Evolutionary conservation across 2,888 invertebrate species (phyloP).

Genomic region (Drosophila aldrichi): DNA sequence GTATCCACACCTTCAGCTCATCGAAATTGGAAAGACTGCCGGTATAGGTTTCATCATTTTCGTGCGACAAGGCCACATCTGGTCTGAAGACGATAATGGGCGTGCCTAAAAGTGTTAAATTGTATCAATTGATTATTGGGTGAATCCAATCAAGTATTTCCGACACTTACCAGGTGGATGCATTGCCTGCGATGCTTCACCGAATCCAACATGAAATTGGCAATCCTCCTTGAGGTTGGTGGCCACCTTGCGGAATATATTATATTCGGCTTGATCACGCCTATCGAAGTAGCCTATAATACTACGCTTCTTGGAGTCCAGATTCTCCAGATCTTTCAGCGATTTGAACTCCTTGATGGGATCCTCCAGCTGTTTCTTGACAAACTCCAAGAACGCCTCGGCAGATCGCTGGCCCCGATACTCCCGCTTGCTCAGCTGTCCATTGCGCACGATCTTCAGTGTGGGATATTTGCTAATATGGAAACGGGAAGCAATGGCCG

Average conservation of each 20-base stretch:
- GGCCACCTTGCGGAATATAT: slow-evolving; percentile 92
- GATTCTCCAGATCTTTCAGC: slow-evolving; percentile 89
- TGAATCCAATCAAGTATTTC: not conserved
- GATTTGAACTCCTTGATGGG: slow-evolving; percentile 92
- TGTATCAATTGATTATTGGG: not conserved
- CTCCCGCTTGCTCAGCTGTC: slow-evolving; percentile 94
- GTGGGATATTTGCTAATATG: slow-evolving; percentile 99
- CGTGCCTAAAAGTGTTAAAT: slow-evolving; percentile 86
- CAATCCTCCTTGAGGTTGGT: slow-evolving; percentile 97
- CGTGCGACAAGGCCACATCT: slow-evolving; percentile 91
- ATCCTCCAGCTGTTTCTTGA: slow-evolving; percentile 95
- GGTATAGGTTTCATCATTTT: slow-evolving; percentile 93
- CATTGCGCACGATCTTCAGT: slow-evolving; percentile 96
- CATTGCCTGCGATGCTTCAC: slow-evolving; percentile 92
- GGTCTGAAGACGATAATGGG: slow-evolving; percentile 94
- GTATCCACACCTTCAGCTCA: slow-evolving; percentile 94
- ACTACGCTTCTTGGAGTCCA: slow-evolving; percentile 93
- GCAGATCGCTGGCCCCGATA: slow-evolving; percentile 95
- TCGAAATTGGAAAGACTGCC: slow-evolving; percentile 92
- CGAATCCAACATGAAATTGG: slow-evolving; percentile 96
- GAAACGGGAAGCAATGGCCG: slow-evolving; percentile 93
- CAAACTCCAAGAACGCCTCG: slow-evolving; percentile 95
- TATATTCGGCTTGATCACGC: slow-evolving; percentile 92
- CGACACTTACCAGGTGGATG: slow-evolving; percentile 91
- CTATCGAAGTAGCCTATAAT: slow-evolving; percentile 95